Base-by-base conservation (phyloP, 92 coral and sea anemone species). In the Pocillopora meandrina region DNA sequence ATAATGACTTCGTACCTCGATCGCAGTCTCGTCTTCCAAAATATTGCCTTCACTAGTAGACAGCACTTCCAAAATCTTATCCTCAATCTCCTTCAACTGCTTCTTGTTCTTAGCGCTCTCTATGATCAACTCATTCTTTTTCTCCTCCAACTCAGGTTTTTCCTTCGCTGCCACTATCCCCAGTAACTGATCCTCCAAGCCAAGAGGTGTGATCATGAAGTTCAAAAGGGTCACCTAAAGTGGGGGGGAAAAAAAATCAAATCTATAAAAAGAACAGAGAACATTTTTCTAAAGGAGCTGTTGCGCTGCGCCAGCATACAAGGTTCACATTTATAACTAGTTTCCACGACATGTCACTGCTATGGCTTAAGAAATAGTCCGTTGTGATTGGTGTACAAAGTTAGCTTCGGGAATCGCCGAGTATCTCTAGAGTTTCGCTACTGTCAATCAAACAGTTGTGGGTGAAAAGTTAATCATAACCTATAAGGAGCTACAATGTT, bases 121-220 rank as follows among this genome's bases (percentile, higher is more conserved):
- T 55, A 96, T 86, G 57, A 96, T 96, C 81, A 96, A 82, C 75
- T 89, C 95, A 77, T 96, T 95, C 86, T 96, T 96, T 78, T 94
- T 96, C 78, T 96, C 97, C 59, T 96, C 99, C 56, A 96, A 78
- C 47, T 94, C 97, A 20, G 98, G 99, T 61, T 96, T 96, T 75
- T 96, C 99, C 69, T 92, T 94, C n/a, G 99, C 99, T 18, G 95
- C 99, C 52, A 96, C 99, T 63, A 96, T 89, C 10, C 99, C 99
- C 19, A 96, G 95, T 70, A 96, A 80, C 79, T 96, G 99, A 69
- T 96, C 99, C 84, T 96, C 97, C 75, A 96, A 82, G 16, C 99
- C 99, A 33, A 92, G 94, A 0, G 99, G 99, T 7, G 99, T 96
- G 79, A 96, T 96, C 99, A 96, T 96, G 86, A 96, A 96, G 92